These are phyloP conservation scores for Lophochroa leadbeateri DNA, from an alignment of 2,113 vertebrate species.

Conservation along the genomic window DNA sequence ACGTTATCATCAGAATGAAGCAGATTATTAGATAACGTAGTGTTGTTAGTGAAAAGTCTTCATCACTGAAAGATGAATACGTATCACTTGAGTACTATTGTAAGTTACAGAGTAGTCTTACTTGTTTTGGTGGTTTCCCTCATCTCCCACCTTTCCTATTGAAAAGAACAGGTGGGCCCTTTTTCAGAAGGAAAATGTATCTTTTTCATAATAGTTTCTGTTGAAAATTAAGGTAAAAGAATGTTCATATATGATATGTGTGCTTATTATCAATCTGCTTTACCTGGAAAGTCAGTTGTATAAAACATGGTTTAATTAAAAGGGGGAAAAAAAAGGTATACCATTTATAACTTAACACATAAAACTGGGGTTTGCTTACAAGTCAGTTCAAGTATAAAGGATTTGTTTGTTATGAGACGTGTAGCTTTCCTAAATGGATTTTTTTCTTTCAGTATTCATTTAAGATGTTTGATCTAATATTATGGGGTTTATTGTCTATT, in stretches of 20 bases:
- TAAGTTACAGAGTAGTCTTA: not conserved
- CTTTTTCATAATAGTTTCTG: not conserved
- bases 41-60: not conserved
- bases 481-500: not conserved
- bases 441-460: not conserved
- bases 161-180: not conserved
- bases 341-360: not conserved
- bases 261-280: slow-evolving; percentile 17
- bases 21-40: not conserved
- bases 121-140: not conserved
- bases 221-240: not conserved
- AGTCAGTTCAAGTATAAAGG: not conserved
- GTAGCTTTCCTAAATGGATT: not conserved
- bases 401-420: not conserved
- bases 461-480: not conserved
- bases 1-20: not conserved
- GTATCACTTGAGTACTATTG: not conserved
- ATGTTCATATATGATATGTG: not conserved
- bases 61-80: not conserved
- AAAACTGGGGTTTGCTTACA: not conserved
- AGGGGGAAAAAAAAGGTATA: not conserved
- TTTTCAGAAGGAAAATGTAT: not conserved
- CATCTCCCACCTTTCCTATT: not conserved
- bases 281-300: not conserved
- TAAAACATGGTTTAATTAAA: not conserved